Evolutionary conservation across 2,113 vertebrate species (phyloP).

Genomic region (Epinephelus cyanopodus): DNA sequence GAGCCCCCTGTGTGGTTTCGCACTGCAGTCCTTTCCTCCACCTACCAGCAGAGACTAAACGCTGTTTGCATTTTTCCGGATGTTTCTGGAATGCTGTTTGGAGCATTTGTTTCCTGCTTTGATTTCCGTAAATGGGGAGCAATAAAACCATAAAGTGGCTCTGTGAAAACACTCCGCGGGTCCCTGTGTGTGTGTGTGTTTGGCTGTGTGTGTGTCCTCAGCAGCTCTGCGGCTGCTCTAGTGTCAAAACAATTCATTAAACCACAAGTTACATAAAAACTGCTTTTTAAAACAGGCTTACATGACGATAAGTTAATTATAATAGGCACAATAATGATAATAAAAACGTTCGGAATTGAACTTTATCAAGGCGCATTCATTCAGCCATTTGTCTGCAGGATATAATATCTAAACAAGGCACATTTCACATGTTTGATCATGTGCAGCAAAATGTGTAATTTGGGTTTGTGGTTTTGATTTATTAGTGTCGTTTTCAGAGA

Average conservation of each 20-base stretch:
- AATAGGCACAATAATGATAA: neutral
- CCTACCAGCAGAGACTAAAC: slow-evolving; percentile 41
- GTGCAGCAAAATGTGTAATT: neutral
- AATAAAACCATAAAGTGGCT: slow-evolving; percentile 81
- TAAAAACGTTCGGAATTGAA: neutral
- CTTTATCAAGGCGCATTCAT: neutral
- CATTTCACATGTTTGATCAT: neutral
- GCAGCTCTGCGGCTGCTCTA: slow-evolving; percentile 31
- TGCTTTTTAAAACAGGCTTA: neutral
- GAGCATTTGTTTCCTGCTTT: slow-evolving; percentile 84
- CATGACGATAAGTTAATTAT: neutral
- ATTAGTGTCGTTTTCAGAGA: neutral
- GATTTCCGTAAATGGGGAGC: slow-evolving; percentile 81
- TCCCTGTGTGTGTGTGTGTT: slow-evolving; percentile 23
- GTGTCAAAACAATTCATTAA: slow-evolving; percentile 41
- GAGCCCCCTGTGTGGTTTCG: slow-evolving; percentile 9
- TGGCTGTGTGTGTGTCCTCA: slow-evolving; percentile 41
- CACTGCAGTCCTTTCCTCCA: slow-evolving; percentile 37
- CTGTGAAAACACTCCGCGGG: slow-evolving; percentile 70
- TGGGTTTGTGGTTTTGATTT: neutral
- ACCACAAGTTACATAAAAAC: neutral
- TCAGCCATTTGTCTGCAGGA: neutral
- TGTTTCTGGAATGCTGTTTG: slow-evolving; percentile 79
- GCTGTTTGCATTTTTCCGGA: slow-evolving; percentile 70
- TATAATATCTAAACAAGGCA: neutral